Base-by-base conservation (phyloP, 2,113 vertebrate genomes). In the Sinosuthora webbiana region DNA sequence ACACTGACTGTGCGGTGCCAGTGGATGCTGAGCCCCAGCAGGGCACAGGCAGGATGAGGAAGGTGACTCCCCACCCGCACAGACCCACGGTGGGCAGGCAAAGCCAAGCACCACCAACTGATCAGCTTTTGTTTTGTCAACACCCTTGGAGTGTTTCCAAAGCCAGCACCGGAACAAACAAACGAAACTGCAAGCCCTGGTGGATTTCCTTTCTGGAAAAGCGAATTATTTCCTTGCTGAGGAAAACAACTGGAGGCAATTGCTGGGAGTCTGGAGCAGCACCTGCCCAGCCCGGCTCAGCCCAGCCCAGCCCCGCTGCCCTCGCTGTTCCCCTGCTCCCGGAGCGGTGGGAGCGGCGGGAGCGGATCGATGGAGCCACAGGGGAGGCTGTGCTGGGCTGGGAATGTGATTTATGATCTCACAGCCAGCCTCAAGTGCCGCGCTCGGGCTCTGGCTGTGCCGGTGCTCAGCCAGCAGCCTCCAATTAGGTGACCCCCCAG, bases 401-500 rank as follows among this genome's bases (percentile, higher is more conserved):
- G 1, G 35, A 15, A 6, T n/a, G 6, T 76, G 93, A 95, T 94
- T 77, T 55, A 87, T 76, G 87, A 67, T 41, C 96, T 83, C 42
- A 2, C 91, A 73, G 94, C 15, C 76, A 2, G 64, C 4, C 91
- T 79, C 91, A 16, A 63, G 81, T 0, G 28, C 20, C 17, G 80
- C 2, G 65, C 2, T 37, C 11, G 79, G 75, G 82, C 57, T 88
- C 82, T 19, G 18, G 47, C 15, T 62, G 71, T 10, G 78, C n/a
- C 5, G 7, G 86, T 16, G 24, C 84, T 81, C 35, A 1, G 15
- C 6, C 87, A 88, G 95, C 83, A 64, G 76, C 17, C 63, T 52
- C 87, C 96, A 93, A 64, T 87, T 77, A 93, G 94, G 93, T 77
- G 95, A 90, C 87, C 93, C 77, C 94, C 79, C 27, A 23, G 86